These are phyloP conservation scores for Noctilio leporinus DNA, from an alignment of 2,113 vertebrate genomes.

Conservation along the genomic window DNA sequence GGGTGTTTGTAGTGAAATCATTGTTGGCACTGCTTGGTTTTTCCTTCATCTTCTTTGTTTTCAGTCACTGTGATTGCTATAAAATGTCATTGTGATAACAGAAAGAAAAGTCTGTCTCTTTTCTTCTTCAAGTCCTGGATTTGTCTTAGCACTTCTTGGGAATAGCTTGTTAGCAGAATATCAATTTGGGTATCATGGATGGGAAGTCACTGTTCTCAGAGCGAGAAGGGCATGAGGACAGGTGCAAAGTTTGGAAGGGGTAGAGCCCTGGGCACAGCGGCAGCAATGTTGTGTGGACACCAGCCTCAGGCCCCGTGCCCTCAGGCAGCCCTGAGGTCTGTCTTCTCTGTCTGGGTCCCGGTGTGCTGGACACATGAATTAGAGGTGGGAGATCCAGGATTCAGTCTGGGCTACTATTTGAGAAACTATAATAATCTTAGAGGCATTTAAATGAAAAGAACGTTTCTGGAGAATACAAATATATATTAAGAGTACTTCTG, in stretches of 20 bases:
- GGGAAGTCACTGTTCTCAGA: neutral
- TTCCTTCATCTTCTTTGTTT: neutral
- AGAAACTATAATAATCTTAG: neutral
- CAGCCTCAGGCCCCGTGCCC: too few relatives aligned
- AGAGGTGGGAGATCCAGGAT: neutral
- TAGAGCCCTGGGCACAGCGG: too few relatives aligned
- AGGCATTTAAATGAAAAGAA: neutral
- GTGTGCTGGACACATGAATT: fast-evolving
- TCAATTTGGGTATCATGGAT: neutral
- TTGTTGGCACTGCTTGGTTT: neutral
- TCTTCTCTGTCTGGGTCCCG: neutral
- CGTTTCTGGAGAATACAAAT: neutral
- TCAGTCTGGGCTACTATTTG: neutral
- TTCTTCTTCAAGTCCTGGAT: neutral
- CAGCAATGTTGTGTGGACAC: too few relatives aligned
- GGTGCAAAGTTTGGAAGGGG: neutral
- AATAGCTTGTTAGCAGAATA: neutral
- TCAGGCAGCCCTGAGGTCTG: too few relatives aligned
- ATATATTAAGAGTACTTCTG: neutral
- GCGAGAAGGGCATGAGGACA: neutral
- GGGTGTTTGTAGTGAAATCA: neutral
- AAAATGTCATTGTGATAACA: neutral
- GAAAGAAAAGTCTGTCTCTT: neutral
- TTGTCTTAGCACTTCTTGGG: neutral
- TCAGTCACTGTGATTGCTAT: neutral